Base-by-base conservation (phyloP, 2,113 vertebrate species). In the Speoplatyrhinus poulsoni region DNA sequence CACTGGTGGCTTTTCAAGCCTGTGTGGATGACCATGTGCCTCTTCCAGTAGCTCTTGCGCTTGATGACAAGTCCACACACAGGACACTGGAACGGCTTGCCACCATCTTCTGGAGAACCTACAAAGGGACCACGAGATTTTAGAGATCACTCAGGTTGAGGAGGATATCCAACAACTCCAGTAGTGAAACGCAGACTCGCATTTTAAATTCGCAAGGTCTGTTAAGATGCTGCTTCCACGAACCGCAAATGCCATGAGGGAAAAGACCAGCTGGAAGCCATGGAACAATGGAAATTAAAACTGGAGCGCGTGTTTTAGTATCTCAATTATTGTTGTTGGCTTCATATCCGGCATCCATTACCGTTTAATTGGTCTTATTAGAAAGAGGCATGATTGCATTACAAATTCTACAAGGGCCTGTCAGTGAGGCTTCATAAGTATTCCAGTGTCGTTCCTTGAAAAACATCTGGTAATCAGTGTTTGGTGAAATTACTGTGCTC, bases 21-120 rank as follows among this genome's bases (percentile, higher is more conserved):
- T 36, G 98, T 99, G 89, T 99, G 98, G 87, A 99, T 99, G 91
- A 99, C 98, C 98, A 99, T 99, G 88, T 99, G 98, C 82, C 98
- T 93, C 89, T 99, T 99, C 98, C 98, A 99, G 91, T 99, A 99
- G 89, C 98, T 99, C 94, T 99, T 99, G 92, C 98, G 94, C 88
- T 99, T 99, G 92, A 99, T 99, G 90, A 99, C 96, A 92, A 99
- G 90, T 79, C 98, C 98, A 83, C 98, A 99, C 80, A 99, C 98
- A 0, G 98, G 98, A 88, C 98, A 99, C 88, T 99, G 98, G 90
- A 99, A 99, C 72, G 98, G 97, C 88, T 99, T 99, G 64, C 96
- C 97, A 26, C 94, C 95, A 79, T 99, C 98, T 91, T 99, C 98
- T 73, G 98, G 96, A 70, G 96, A 95, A 87, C 93, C 96, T 99